A percentile compares a stretch with the other conserved stretches of the same genome.
phyloP scores from a whole-genome alignment of 2,888 invertebrate genomes.

The Drosophila picticornis region DNA sequence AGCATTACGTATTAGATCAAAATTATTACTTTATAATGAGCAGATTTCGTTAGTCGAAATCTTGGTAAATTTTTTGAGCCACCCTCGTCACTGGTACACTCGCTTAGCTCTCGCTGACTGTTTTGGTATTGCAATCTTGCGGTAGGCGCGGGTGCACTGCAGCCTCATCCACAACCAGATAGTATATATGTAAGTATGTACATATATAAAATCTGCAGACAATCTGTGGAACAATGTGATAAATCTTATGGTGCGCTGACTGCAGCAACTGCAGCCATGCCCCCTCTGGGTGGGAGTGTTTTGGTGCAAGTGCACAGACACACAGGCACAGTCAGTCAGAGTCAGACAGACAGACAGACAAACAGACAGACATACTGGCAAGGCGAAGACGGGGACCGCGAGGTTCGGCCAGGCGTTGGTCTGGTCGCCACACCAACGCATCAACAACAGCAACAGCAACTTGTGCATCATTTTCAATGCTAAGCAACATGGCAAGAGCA shows the following conservation, averaged over 20 bases:
- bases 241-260: conserved; percentile 77
- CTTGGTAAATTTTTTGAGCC: conserved; percentile 14
- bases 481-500: conserved; percentile 73
- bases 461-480: conserved; percentile 82
- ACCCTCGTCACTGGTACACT: conserved; percentile 50
- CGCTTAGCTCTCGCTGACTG: conserved; percentile 45
- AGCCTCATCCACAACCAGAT: conserved; percentile 34
- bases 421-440: conserved; percentile 78
- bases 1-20: not conserved
- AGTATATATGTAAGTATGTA: conserved; percentile 25
- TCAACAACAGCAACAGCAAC: conserved; percentile 62
- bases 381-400: conserved; percentile 24
- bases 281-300: conserved; percentile 78
- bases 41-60: not conserved
- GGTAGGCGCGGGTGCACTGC: conserved; percentile 76
- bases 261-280: conserved; percentile 68
- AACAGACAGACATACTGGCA: conserved; percentile 18
- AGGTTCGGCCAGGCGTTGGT: conserved; percentile 51
- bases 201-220: conserved; percentile 74
- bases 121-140: conserved; percentile 49
- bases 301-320: conserved; percentile 68
- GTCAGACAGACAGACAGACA: conserved; percentile 16
- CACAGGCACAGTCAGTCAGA: conserved; percentile 43
- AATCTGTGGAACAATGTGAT: conserved; percentile 83
- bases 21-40: not conserved